These are phyloP conservation scores for Chloropsis cyanopogon DNA, from an alignment of 2,113 vertebrate genomes.

Conservation along the genomic window DNA sequence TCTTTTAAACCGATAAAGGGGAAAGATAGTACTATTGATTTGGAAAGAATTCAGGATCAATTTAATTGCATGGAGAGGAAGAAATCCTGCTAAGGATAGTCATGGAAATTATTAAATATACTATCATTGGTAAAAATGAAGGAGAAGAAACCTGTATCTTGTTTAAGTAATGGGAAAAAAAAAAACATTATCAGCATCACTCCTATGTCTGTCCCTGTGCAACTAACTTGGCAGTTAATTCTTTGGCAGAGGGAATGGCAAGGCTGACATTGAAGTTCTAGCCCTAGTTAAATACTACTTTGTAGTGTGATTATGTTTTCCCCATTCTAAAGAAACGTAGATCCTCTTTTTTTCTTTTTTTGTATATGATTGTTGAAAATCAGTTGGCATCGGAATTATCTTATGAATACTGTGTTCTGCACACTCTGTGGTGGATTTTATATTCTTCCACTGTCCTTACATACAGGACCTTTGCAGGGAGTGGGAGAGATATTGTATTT, in stretches of 20 bases:
- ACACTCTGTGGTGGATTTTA: background rate
- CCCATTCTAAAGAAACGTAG: background rate
- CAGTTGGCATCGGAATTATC: background rate
- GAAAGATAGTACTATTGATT: background rate
- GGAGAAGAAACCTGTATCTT: background rate
- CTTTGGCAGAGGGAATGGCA: background rate
- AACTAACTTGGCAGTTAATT: background rate
- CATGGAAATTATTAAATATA: background rate
- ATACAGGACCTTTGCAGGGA: background rate
- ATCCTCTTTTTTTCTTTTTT: background rate
- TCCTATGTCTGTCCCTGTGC: background rate
- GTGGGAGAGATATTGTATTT: background rate
- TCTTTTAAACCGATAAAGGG: background rate
- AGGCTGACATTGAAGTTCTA: background rate
- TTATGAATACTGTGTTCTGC: background rate
- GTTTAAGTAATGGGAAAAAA: background rate
- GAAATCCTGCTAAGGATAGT: background rate
- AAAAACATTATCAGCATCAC: background rate
- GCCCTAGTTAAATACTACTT: background rate
- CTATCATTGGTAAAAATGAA: background rate
- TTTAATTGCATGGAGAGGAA: background rate
- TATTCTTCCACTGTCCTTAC: background rate
- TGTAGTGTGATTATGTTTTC: background rate
- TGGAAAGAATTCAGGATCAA: background rate
- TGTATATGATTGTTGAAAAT: background rate